Conservation (phyloP, 2,797 vertebrate species). For the Gymnodraco acuticeps region DNA sequence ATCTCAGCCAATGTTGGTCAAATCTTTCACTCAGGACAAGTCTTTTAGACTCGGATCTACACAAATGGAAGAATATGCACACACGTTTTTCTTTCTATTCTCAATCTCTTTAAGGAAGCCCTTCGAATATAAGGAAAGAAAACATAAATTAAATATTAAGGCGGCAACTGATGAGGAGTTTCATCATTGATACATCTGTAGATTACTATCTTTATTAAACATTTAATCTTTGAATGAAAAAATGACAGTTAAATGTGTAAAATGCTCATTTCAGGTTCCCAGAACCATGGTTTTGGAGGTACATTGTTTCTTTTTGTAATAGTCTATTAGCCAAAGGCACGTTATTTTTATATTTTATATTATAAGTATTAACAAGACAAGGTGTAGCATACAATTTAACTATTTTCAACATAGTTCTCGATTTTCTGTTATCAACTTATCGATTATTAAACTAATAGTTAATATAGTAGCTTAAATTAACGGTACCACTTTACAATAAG, state of each 20-base stretch:
- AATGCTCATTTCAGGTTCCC: neutral
- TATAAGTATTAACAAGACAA: too few species aligned
- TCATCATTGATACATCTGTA: neutral
- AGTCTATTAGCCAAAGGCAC: neutral
- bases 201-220: neutral
- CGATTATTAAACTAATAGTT: neutral
- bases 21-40: slow-evolving; percentile 66
- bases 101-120: slow-evolving; percentile 2
- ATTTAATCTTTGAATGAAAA: neutral
- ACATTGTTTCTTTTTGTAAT: neutral
- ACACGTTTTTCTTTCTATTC: slow-evolving; percentile 20
- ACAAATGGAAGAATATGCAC: slow-evolving; percentile 24
- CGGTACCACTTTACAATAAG: too few species aligned
- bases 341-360: too few species aligned
- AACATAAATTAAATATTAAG: neutral
- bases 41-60: slow-evolving; percentile 44
- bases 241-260: neutral
- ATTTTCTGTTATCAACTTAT: neutral
- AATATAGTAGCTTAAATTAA: neutral
- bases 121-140: slow-evolving; percentile 8
- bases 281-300: neutral
- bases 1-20: slow-evolving; percentile 70
- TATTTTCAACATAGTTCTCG: too few species aligned
- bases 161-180: neutral
- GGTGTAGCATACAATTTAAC: too few species aligned